Conservation (phyloP, 2,888 invertebrate species). For the Nemotelus nigrinus region DNA sequence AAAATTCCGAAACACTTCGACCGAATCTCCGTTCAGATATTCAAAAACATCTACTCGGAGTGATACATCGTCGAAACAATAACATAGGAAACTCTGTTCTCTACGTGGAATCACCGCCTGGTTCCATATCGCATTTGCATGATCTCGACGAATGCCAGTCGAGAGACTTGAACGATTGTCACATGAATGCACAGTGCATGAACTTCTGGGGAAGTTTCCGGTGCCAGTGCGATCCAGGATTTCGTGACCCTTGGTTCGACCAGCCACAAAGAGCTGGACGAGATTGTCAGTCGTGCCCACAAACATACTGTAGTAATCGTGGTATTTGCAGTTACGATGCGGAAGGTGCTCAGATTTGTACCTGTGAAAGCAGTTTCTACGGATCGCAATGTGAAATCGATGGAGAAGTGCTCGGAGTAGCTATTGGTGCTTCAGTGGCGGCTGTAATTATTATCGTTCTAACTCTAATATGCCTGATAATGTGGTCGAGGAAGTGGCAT, state of each 20-base stretch:
- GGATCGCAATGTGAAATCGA: conserved; percentile 90
- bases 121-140: conserved; percentile 78
- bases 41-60: conserved; percentile 84
- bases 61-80: conserved; percentile 83
- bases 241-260: conserved; percentile 78
- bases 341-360: conserved; percentile 67
- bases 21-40: conserved; percentile 78
- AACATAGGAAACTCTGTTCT: conserved; percentile 88
- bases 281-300: conserved; percentile 80
- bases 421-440: conserved; percentile 88
- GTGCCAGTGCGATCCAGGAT: conserved; percentile 78
- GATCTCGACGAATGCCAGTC: conserved; percentile 90
- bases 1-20: conserved; percentile 77
- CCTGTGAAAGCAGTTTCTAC: conserved; percentile 87
- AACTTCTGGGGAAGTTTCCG: conserved; percentile 82
- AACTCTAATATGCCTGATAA: conserved; percentile 85
- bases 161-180: conserved; percentile 85
- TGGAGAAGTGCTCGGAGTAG: conserved; percentile 90
- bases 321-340: conserved; percentile 84
- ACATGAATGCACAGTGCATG: conserved; percentile 78
- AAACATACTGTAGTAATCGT: conserved; percentile 82
- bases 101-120: conserved; percentile 84
- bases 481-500: conserved; percentile 94
- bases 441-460: conserved; percentile 89
- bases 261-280: conserved; percentile 77